Percentiles rank a stretch among this genome's conserved stretches.
Conservation (phyloP, 2,888 invertebrate species). For the Rhamphomyia laevipes region DNA sequence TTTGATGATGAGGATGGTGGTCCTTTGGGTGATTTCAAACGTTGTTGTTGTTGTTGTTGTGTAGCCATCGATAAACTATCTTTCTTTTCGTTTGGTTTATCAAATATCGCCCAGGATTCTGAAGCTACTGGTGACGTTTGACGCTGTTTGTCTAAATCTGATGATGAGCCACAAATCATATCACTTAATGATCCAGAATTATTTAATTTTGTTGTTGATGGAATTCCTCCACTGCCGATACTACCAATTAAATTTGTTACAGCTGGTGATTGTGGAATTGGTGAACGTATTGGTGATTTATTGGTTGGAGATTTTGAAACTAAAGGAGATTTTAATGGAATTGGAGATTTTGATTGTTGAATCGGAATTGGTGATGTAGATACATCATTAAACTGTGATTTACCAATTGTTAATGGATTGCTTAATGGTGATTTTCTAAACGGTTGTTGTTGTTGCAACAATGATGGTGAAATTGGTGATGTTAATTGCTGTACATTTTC, state of each 20-base stretch:
- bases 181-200: conserved; percentile 52
- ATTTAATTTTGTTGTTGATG: conserved; percentile 27
- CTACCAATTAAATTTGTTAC: conserved; percentile 38
- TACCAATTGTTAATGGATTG: conserved; percentile 14
- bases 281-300: conserved; percentile 30
- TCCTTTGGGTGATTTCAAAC: conserved; percentile 12
- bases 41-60: conserved; percentile 8
- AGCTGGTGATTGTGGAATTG: conserved; percentile 36
- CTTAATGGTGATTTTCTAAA: conserved; percentile 9
- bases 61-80: conserved; percentile 3
- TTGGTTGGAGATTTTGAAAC: conserved; percentile 15
- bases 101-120: conserved; percentile 50
- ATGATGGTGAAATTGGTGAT: conserved; percentile 1
- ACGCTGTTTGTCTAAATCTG: conserved; percentile 40
- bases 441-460: conserved; percentile 10
- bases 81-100: conserved; percentile 27
- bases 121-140: conserved; percentile 9
- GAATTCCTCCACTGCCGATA: neutral
- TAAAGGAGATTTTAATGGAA: conserved; percentile 20
- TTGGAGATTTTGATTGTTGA: conserved; percentile 21
- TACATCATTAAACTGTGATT: conserved; percentile 34
- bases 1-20: conserved; percentile 31
- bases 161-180: conserved; percentile 51
- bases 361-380: conserved; percentile 37
- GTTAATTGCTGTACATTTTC: conserved; percentile 4